Evolutionary conservation across 2,888 invertebrate species (phyloP), one percentile per base, ranked within the genome.

Genomic region (Pegoplata infirma): DNA sequence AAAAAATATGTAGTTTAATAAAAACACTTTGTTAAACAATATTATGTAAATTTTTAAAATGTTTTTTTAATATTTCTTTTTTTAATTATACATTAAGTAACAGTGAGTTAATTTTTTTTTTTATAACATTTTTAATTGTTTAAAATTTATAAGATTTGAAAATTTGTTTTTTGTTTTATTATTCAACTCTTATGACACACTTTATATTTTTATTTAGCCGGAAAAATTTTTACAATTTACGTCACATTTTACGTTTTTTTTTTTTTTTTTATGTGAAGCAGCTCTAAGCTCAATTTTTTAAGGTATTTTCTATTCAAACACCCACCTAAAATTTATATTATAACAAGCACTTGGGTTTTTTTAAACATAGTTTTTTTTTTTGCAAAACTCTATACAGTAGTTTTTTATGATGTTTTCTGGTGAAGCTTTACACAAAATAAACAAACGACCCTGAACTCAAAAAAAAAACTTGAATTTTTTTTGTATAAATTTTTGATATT

Each of bases 381-480:
- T 25, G 17, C 55, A 63, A 46, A 68, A 51, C 12, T 44, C 44
- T 53, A 47, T 59, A 17, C 19, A 74, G 66, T 74, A 73, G 64
- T 73, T 72, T 64, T 64, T 51, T 49, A n/a, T n/a, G n/a, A n/a
- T n/a, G n/a, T n/a, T n/a, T n/a, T n/a, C n/a, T n/a, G 47, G 49
- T 67, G 21, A 55, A 79, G 74, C 69, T 47, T 51, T 49, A 59
- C 32, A 66, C n/a, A n/a, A n/a, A n/a, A 66, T 73, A 66, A 61
- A 63, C 56, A 76, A 74, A 76, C 74, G 80, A 77, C 80, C 80
- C 74, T 80, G 80, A 80, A 80, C 76, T 76, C 76, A 66, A 71
- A 53, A 47, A 64, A 53, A 12, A 66, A 53, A 40, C 40, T 7
- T 0, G 56, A 23, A n/a, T 21, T 32, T 19, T 21, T 40, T 23